A percentile compares a stretch with the other conserved stretches of the same genome.
Conservation (phyloP, 1,140 invertebrate genomes). For the Arctopsyche grandis region DNA sequence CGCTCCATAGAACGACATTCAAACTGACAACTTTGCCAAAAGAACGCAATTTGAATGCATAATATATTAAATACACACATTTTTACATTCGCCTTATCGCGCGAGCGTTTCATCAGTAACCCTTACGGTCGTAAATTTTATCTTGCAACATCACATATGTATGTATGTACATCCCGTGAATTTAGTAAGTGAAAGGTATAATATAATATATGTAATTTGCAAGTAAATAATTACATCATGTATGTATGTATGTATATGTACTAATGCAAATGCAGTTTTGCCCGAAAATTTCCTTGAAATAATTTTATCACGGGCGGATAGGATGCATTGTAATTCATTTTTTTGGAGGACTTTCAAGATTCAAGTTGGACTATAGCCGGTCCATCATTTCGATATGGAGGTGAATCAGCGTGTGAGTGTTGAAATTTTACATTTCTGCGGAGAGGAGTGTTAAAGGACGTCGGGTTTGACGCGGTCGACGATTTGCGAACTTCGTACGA, state of each 20-base stretch:
- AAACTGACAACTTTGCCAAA: no score
- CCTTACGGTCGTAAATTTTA: conserved; percentile 12
- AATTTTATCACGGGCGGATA: neutral
- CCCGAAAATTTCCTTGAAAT: neutral
- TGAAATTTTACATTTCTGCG: conserved; percentile 36
- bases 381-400: neutral
- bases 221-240: neutral
- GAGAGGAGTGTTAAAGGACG: neutral
- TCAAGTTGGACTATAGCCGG: no score
- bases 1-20: no score
- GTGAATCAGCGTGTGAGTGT: conserved; percentile 9
- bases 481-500: neutral
- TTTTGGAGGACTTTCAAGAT: no score
- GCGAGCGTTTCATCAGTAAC: neutral
- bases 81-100: no score
- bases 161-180: neutral
- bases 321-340: neutral
- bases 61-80: no score
- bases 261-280: neutral
- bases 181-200: conserved; percentile 2
- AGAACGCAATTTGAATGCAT: no score
- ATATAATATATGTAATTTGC: neutral
- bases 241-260: neutral
- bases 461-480: neutral
- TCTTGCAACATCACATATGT: neutral